Evolutionary conservation across 2,888 invertebrate genomes (phyloP).

Genomic region (Bibio marci): DNA sequence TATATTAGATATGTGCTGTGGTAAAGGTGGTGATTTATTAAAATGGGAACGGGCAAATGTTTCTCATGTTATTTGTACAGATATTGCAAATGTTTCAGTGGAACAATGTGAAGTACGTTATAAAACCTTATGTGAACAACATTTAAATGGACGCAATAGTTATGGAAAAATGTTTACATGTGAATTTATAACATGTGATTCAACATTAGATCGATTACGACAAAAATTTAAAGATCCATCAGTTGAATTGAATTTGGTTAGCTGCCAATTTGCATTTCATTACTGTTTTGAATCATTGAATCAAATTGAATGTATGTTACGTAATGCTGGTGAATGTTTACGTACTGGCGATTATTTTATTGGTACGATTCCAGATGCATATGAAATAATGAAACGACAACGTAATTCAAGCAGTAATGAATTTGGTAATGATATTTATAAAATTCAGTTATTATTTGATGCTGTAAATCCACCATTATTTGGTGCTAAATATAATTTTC

Average conservation of each 20-base stretch:
- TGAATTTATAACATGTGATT: slow-evolving; percentile 84
- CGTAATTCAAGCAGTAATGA: slow-evolving; percentile 36
- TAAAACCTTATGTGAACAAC: slow-evolving; percentile 39
- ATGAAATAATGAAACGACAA: slow-evolving; percentile 69
- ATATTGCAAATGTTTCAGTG: slow-evolving; percentile 85
- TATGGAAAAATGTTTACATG: slow-evolving; percentile 48
- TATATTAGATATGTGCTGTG: slow-evolving; percentile 90
- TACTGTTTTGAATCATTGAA: slow-evolving; percentile 81
- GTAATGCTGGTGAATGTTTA: slow-evolving; percentile 81
- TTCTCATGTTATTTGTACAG: slow-evolving; percentile 70
- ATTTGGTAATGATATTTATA: slow-evolving; percentile 68
- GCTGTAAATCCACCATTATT: slow-evolving; percentile 61
- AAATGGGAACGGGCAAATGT: slow-evolving; percentile 85
- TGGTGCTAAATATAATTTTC: slow-evolving; percentile 91
- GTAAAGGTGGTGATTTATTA: slow-evolving; percentile 95
- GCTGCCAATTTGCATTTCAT: slow-evolving; percentile 97
- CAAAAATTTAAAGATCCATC: slow-evolving; percentile 63
- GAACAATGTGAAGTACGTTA: slow-evolving; percentile 80
- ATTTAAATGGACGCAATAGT: slow-evolving; percentile 14
- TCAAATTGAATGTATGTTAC: slow-evolving; percentile 84
- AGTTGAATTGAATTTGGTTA: slow-evolving; percentile 71
- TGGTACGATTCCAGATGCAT: slow-evolving; percentile 89
- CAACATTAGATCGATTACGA: slow-evolving; percentile 65
- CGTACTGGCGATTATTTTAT: slow-evolving; percentile 87
- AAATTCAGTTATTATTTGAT: slow-evolving; percentile 53